Evolutionary conservation across 23 tunicate species (phyloP).

Genomic region (Ciona savignyi): DNA sequence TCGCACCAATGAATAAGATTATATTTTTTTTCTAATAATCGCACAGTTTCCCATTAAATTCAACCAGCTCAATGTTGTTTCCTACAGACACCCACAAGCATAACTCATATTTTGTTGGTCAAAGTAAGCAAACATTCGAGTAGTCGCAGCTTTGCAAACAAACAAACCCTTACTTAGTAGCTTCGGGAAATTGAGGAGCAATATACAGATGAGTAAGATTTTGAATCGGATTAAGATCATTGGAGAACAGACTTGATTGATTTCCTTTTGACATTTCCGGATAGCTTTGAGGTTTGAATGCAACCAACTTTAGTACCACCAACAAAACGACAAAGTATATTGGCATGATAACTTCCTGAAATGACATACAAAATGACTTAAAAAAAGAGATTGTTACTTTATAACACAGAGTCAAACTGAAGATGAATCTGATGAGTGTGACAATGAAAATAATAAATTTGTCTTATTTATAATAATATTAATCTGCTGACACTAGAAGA

Average conservation of each 20-base stretch:
- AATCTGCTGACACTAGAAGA: too few relatives aligned
- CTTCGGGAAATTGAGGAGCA: constrained; percentile 73
- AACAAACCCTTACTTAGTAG: constrained; percentile 40
- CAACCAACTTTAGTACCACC: constrained; percentile 52
- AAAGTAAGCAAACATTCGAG: background rate
- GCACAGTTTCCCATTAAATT: too few relatives aligned
- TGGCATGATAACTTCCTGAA: constrained; percentile 62
- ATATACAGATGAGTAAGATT: constrained; percentile 23
- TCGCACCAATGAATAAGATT: too few relatives aligned
- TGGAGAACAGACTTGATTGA: background rate
- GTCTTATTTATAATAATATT: too few relatives aligned
- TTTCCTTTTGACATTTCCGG: constrained; percentile 11
- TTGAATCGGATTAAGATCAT: background rate
- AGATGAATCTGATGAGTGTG: too few relatives aligned
- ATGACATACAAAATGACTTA: too few relatives aligned
- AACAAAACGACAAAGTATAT: constrained; percentile 85
- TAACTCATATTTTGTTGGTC: background rate
- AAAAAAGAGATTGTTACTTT: too few relatives aligned
- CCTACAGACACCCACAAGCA: too few relatives aligned
- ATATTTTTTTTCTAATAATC: background rate
- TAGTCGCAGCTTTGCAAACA: background rate
- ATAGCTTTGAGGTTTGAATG: constrained; percentile 51
- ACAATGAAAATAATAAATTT: too few relatives aligned
- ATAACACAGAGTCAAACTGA: too few relatives aligned
- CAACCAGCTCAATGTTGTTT: too few relatives aligned